Evolutionary conservation across 2,797 vertebrate genomes (phyloP), one percentile per base, ranked within the genome.

Genomic region (Gallinago nigripennis): DNA sequence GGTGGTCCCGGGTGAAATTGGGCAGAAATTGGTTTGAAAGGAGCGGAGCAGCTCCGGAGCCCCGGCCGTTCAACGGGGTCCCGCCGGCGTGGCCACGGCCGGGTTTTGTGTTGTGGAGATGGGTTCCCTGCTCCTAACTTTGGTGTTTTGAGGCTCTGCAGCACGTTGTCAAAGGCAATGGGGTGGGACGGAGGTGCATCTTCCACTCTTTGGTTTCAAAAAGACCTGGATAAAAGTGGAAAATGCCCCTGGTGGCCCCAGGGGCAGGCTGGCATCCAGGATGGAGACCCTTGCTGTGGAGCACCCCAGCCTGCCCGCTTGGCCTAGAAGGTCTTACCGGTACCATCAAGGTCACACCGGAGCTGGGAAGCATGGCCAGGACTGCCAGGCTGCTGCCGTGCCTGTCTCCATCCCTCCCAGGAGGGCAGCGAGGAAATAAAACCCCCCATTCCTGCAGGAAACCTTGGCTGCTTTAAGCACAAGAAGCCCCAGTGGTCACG

Each of bases 371-470:
- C 75, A 24, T 3, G 8, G n/a, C 16, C 75, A 70, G 48, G 64
- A 24, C 4, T 8, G n/a, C 17, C 75, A 70, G 48, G 64, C 53
- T 56, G 64, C 51, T 71, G 79, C 56, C 0, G 1, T 63, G 68
- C 37, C 57, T 33, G 66, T 16, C 3, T 15, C 16, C 35, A 6
- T 37, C 64, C 64, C 57, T 76, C 19, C 80, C 80, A 30, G 31
- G 41, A 13, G 6, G 43, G 64, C 76, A 76, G 57, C 30, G 39
- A 11, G 81, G 60, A 48, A 13, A 39, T 7, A 3, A 75, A 88
- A 35, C 5, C 6, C 60, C 41, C 11, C 0, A 0, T 9, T 73
- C 80, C 72, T 4, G 0, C 2, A 23, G 86, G 48, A 71, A 12
- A 90, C 18, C 64, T 63, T 0, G 0, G 25, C 92, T 57, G 54